Evolutionary conservation across 2,797 vertebrate genomes (phyloP).

Genomic region (Eospalax fontanierii): DNA sequence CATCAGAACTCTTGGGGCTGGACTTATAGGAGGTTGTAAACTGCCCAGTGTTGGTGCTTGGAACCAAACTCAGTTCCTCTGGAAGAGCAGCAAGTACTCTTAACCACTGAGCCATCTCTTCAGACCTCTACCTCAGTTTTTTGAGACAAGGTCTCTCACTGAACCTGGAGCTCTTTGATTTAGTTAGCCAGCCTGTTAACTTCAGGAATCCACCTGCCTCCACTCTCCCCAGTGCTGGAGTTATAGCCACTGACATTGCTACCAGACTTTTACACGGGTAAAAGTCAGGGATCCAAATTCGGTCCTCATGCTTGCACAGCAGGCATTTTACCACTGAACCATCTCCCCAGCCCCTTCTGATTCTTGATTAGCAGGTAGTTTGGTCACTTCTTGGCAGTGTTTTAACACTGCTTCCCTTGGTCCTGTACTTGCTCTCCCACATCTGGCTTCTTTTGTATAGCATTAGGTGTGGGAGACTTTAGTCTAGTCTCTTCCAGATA

Average conservation of each 20-base stretch:
- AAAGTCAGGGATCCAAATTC: too few species aligned
- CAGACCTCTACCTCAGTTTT: too few species aligned
- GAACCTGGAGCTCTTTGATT: too few species aligned
- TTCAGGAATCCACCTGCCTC: too few species aligned
- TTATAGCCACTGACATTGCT: too few species aligned
- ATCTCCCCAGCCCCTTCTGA: not conserved
- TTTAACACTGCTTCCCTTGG: conserved; percentile 31
- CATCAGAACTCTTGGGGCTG: not conserved
- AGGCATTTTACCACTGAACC: too few species aligned
- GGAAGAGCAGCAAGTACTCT: not conserved
- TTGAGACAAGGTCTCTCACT: too few species aligned
- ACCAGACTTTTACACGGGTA: too few species aligned
- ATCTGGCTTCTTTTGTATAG: not conserved
- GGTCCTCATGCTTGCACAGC: too few species aligned
- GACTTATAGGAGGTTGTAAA: not conserved
- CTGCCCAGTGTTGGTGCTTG: not conserved
- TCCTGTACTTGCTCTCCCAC: not conserved
- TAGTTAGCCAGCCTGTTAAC: too few species aligned
- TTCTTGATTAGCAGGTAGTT: not conserved
- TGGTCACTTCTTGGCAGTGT: conserved; percentile 2
- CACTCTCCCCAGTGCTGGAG: too few species aligned
- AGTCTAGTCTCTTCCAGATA: not conserved
- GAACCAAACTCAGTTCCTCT: not conserved
- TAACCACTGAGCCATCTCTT: not conserved
- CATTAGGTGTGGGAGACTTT: not conserved